A percentile compares a stretch with the other conserved stretches of the same genome.
Evolutionary conservation across 2,113 vertebrate species (phyloP).

Genomic region (Stigmatopora nigra): DNA sequence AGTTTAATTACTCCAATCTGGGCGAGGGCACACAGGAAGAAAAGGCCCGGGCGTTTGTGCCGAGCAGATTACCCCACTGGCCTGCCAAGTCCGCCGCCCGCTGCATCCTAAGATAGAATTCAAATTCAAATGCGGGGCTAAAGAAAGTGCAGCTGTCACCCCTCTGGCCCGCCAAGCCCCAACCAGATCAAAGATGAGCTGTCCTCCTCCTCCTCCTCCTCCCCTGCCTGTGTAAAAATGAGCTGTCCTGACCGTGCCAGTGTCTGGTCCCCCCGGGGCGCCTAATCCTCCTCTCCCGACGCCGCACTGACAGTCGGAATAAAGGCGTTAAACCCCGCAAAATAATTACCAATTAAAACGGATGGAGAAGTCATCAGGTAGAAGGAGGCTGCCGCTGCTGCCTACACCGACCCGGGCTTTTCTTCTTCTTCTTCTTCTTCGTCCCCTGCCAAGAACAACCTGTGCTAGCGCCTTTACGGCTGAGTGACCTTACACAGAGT

Average conservation of each 20-base stretch:
- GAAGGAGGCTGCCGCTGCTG: slow-evolving; percentile 31
- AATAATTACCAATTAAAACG: slow-evolving; percentile 78
- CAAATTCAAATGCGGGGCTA: slow-evolving; percentile 83
- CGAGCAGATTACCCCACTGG: slow-evolving; percentile 80
- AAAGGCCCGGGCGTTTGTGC: slow-evolving; percentile 78
- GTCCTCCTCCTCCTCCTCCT: slow-evolving; percentile 76
- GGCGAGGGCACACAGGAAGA: slow-evolving; percentile 78
- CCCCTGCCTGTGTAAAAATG: slow-evolving; percentile 79
- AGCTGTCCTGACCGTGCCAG: slow-evolving; percentile 77
- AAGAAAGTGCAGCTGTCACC: slow-evolving; percentile 83
- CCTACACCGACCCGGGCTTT: neutral
- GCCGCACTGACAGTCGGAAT: slow-evolving; percentile 79
- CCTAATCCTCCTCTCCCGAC: slow-evolving; percentile 77
- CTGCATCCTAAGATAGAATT: slow-evolving; percentile 82
- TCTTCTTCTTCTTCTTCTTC: slow-evolving; percentile 16
- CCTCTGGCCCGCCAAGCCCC: slow-evolving; percentile 80
- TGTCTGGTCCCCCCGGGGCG: slow-evolving; percentile 76
- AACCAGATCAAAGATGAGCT: slow-evolving; percentile 86
- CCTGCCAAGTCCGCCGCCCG: slow-evolving; percentile 78
- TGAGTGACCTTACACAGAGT: slow-evolving; percentile 65
- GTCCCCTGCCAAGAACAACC: slow-evolving; percentile 66
- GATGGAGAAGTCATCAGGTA: slow-evolving; percentile 74
- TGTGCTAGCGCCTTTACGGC: slow-evolving; percentile 67
- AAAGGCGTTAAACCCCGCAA: slow-evolving; percentile 75
- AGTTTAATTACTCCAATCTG: slow-evolving; percentile 85